These are phyloP conservation scores for Esperia sulphurella DNA, from an alignment of 2,888 invertebrate genomes.

Conservation along the genomic window DNA sequence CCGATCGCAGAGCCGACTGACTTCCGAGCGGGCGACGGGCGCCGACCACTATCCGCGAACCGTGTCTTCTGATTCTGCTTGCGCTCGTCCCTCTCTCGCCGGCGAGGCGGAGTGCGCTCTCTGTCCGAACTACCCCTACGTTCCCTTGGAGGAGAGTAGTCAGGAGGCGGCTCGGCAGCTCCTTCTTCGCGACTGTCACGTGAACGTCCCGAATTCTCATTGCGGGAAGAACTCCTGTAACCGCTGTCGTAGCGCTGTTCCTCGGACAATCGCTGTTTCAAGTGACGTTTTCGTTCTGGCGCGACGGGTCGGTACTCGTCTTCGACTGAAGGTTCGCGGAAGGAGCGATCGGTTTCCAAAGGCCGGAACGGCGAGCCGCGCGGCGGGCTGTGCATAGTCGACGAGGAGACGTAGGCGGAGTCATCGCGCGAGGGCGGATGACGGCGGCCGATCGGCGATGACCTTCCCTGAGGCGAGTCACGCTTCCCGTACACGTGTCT, in stretches of 20 bases:
- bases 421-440: slow-evolving; percentile 76
- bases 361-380: slow-evolving; percentile 74
- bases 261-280: slow-evolving; percentile 74
- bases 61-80: slow-evolving; percentile 86
- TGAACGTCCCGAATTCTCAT: slow-evolving; percentile 72
- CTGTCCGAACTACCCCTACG: slow-evolving; percentile 64
- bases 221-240: slow-evolving; percentile 77
- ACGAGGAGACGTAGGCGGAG: slow-evolving; percentile 78
- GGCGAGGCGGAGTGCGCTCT: slow-evolving; percentile 57
- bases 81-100: slow-evolving; percentile 72
- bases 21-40: slow-evolving; percentile 63
- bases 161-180: slow-evolving; percentile 83
- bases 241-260: slow-evolving; percentile 79
- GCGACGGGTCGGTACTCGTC: slow-evolving; percentile 79
- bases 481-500: slow-evolving; percentile 66
- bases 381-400: slow-evolving; percentile 78
- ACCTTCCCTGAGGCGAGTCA: slow-evolving; percentile 63
- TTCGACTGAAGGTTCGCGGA: slow-evolving; percentile 73
- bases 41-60: slow-evolving; percentile 76
- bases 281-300: slow-evolving; percentile 82
- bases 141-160: slow-evolving; percentile 83
- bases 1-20: slow-evolving; percentile 83
- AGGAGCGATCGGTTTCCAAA: slow-evolving; percentile 62
- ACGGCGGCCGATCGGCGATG: slow-evolving; percentile 64
- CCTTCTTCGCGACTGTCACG: slow-evolving; percentile 71